Evolutionary conservation across 2,797 vertebrate genomes (phyloP).

Genomic region (Siniperca undulata): DNA sequence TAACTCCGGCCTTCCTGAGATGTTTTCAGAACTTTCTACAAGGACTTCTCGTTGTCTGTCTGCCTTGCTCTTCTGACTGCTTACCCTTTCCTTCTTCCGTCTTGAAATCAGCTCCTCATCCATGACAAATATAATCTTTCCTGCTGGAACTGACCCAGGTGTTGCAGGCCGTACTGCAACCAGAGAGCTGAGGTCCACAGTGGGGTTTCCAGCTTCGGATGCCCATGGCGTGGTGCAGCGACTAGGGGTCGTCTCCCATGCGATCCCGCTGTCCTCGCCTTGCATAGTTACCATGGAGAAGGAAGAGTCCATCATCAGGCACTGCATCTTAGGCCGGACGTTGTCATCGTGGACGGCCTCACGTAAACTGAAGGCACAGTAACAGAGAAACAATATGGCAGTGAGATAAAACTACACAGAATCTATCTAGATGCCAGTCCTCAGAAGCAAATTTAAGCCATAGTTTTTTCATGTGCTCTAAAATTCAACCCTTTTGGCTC

Average conservation of each 20-base stretch:
- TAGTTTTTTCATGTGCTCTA: not conserved
- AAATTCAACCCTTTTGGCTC: not conserved
- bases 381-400: conserved; percentile 22
- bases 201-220: conserved; percentile 85
- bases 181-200: conserved; percentile 78
- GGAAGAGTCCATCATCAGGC: conserved; percentile 92
- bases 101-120: conserved; percentile 88
- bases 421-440: not conserved
- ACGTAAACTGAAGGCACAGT: conserved; percentile 86
- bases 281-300: conserved; percentile 96
- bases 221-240: conserved; percentile 90
- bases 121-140: conserved; percentile 91
- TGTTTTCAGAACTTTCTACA: conserved; percentile 55
- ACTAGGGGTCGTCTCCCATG: conserved; percentile 92
- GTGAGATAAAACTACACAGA: not conserved
- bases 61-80: conserved; percentile 46
- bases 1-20: conserved; percentile 80
- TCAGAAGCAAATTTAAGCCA: not conserved
- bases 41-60: conserved; percentile 36
- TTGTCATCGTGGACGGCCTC: conserved; percentile 87
- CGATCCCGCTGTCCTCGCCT: conserved; percentile 93
- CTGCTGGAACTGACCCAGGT: conserved; percentile 86
- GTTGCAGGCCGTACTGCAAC: conserved; percentile 35
- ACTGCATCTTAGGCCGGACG: conserved; percentile 91
- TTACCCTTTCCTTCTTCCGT: conserved; percentile 78